Evolutionary conservation across 2,113 vertebrate genomes (phyloP).

Genomic region (Elgaria multicarinata): DNA sequence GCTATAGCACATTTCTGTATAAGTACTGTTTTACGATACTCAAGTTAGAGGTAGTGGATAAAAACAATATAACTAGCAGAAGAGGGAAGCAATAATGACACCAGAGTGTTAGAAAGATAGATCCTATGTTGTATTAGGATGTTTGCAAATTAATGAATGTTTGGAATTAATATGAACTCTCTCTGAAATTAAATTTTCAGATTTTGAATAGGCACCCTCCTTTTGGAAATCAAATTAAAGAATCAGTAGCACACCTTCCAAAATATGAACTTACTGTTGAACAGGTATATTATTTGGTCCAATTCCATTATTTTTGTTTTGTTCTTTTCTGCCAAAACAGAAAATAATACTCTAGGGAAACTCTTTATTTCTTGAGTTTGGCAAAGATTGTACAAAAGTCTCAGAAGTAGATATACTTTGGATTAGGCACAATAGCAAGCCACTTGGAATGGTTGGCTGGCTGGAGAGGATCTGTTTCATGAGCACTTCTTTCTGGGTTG

Average conservation of each 20-base stretch:
- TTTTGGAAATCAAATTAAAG: slow-evolving; percentile 98
- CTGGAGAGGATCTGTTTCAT: background rate
- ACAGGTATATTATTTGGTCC: slow-evolving; percentile 77
- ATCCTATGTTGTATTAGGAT: background rate
- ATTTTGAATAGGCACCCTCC: slow-evolving; percentile 97
- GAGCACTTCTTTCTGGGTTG: background rate
- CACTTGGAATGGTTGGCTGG: background rate
- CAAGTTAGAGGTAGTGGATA: background rate
- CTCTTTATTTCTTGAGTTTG: background rate
- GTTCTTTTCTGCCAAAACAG: background rate
- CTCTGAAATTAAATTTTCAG: slow-evolving; percentile 74
- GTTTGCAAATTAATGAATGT: background rate
- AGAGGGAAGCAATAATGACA: background rate
- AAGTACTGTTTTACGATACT: background rate
- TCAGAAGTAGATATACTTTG: background rate
- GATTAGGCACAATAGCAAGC: background rate
- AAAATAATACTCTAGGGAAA: background rate
- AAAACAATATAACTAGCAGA: background rate
- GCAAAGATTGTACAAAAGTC: background rate
- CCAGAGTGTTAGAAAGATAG: background rate
- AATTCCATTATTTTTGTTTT: slow-evolving; percentile 24
- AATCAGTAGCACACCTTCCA: slow-evolving; percentile 88
- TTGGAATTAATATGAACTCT: slow-evolving; percentile 6
- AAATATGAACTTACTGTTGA: slow-evolving; percentile 89
- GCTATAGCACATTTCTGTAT: background rate